Evolutionary conservation across 2,888 invertebrate genomes (phyloP).

Genomic region (Amaurobius ferox): DNA sequence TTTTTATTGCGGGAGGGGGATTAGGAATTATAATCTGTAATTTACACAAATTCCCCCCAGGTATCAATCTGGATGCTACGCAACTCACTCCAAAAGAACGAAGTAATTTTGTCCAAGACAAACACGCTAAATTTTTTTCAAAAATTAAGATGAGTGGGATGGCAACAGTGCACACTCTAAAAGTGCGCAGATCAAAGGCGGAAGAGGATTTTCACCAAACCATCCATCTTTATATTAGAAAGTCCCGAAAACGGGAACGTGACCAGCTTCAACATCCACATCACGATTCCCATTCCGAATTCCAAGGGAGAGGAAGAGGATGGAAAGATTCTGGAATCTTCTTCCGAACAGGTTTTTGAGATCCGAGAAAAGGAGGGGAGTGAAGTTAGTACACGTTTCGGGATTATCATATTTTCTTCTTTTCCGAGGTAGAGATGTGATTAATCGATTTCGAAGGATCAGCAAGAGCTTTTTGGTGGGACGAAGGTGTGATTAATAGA

Average conservation of each 20-base stretch:
- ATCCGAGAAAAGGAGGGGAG: not conserved
- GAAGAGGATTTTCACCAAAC: not conserved
- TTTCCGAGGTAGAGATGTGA: not conserved
- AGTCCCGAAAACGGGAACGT: slow-evolving; percentile 11
- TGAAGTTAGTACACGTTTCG: not conserved
- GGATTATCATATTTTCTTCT: not conserved
- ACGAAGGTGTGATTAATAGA: not conserved
- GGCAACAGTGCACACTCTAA: not conserved
- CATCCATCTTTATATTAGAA: slow-evolving; percentile 25
- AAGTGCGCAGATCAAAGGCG: slow-evolving; percentile 3
- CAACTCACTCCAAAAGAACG: no score
- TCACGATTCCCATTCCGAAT: slow-evolving; percentile 40
- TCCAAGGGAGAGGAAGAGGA: not conserved
- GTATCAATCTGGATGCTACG: no score
- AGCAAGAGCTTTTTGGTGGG: not conserved
- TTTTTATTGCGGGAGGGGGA: no score
- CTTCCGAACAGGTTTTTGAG: slow-evolving; percentile 5
- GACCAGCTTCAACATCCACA: slow-evolving; percentile 17
- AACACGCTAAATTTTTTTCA: no score
- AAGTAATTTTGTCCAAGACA: no score
- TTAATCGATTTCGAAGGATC: slow-evolving; percentile 5
- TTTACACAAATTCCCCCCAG: no score
- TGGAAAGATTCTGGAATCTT: not conserved
- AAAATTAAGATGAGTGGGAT: no score
- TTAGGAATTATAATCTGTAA: no score